Evolutionary conservation across 2,888 invertebrate genomes (phyloP), one percentile per base, ranked within the genome.

Genomic region (Sycophila texana): DNA sequence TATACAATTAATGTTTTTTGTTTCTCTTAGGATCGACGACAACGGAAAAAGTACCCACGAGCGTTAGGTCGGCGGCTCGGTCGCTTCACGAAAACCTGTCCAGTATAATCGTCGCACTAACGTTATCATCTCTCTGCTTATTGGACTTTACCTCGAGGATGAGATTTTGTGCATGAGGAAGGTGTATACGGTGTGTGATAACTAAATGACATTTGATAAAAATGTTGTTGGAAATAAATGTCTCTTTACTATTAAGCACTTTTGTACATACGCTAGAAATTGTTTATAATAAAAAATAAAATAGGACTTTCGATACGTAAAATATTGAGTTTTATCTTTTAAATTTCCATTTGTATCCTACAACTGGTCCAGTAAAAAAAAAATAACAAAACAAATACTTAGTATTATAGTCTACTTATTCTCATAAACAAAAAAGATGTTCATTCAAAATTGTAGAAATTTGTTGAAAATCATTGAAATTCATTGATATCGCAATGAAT

Each of bases 191-290:
- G 39, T 39, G 39, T 71, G 63, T 77, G 61, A 67, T 4, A 51
- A 18, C 18, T 67, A 66, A 67, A 76, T 67, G 60, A 65, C 65
- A 74, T 49, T 39, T 14, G 20, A 3, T 18, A 61, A 58, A 49
- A 67, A 61, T 66, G 65, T 72, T 76, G 47, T 73, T 80, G 47
- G 70, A 73, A 76, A 74, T 73, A 58, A 70, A 68, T 30, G 49
- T 78, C 30, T 67, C 63, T 81, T 78, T 81, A 78, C 51, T 77
- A 70, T 49, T 73, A 81, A 73, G 63, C 58, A 49, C 65, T 49
- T 73, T 79, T 79, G 79, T 81, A 81, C 72, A 81, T 79, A 81
- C 66, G 74, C 60, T 76, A 73, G 71, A 79, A 55, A 79, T 75
- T 20, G 63, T 77, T 77, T 77, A 77, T 61, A 61, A 61, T 61